Evolutionary conservation across 2,113 vertebrate genomes (phyloP), one percentile per base, ranked within the genome.

Genomic region (Rhabdornis inornatus): DNA sequence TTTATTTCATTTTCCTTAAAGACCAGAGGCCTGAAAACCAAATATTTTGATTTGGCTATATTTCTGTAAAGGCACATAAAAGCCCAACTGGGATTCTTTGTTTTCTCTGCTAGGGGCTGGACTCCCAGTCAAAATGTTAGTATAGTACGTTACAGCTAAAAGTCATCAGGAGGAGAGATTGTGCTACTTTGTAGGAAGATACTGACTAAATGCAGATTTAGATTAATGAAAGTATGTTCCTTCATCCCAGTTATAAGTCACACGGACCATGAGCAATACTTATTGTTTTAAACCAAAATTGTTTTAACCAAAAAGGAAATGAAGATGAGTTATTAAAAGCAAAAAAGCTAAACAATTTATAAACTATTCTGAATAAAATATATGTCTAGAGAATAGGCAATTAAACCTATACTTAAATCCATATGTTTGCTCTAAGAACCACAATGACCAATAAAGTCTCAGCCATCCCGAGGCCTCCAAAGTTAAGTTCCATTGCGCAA

Each of bases 1-100:
- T 89, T 84, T 59, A 45, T 85, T 96, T 94, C 8, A 61, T 95
- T 92, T 71, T 60, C 37, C 49, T 79, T 79, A 31, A 95, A 85
- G 37, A 60, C n/a, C 39, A 83, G 79, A 83, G 60, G 13, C 19
- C 21, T 85, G 30, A 76, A 95, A 94, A 56, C 16, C 40, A 89
- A 94, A 91, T 91, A 89, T 84, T 94, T 92, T 92, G 30, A 44
- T 82, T 92, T 87, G 44, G 37, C 53, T 87, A 12, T 47, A 25
- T 87, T 94, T 61, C 53, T 84, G 31, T 76, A 89, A 76, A 91
- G 69, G 42, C 61, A 78, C 52, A 75, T 55, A 42, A 92, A 94
- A 92, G 3, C 28, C 37, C 27, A 70, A 2, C 24, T 63, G 24
- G 65, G 16, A 31, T 49, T 64, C 11, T 55, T 89, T 83, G 47